Evolutionary conservation across 2,113 vertebrate genomes (phyloP), one percentile per base, ranked within the genome.

Genomic region (Antechinus flavipes): DNA sequence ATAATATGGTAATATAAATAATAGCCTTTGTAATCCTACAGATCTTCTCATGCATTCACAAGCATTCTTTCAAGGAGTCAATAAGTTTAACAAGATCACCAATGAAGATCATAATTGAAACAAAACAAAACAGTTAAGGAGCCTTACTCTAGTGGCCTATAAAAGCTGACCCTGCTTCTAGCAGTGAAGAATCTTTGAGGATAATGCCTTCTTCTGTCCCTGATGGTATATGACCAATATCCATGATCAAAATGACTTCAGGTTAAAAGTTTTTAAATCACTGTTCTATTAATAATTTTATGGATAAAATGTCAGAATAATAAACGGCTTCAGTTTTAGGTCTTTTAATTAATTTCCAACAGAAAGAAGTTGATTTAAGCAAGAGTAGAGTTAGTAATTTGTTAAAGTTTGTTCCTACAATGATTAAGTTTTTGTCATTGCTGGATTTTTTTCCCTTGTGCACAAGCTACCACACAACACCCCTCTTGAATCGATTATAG

Each of bases 281-380:
- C 25, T 94, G 7, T 90, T 90, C 89, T 90, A 56, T 92, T 96
- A 95, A 84, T 89, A 96, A 96, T 91, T 19, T 35, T 97, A 95
- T 49, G 95, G 96, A 95, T 89, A 97, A 98, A 95, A 94, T 96
- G 49, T 95, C 93, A 97, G n/a, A 91, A 54, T 90, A 96, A 68
- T 93, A 95, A 94, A 94, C 90, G 47, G 49, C 58, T 95, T 19
- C 14, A 91, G 23, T 54, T 93, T 95, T 94, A 56, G 89, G 91
- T 10, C 25, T 94, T 97, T 95, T 95, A 96, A 96, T 97, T 96
- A 96, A 95, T 96, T 97, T 96, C 94, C 35, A 93, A 27, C 95
- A 89, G 94, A 92, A 95, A 95, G 27, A 96, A 96, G 19, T 61
- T 97, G 46, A 95, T 96, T 97, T 94, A 92, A 84, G 46, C 27